Evolutionary conservation across 1,140 invertebrate genomes (phyloP), one percentile per base, ranked within the genome.

Genomic region (Ceratina calcarata): DNA sequence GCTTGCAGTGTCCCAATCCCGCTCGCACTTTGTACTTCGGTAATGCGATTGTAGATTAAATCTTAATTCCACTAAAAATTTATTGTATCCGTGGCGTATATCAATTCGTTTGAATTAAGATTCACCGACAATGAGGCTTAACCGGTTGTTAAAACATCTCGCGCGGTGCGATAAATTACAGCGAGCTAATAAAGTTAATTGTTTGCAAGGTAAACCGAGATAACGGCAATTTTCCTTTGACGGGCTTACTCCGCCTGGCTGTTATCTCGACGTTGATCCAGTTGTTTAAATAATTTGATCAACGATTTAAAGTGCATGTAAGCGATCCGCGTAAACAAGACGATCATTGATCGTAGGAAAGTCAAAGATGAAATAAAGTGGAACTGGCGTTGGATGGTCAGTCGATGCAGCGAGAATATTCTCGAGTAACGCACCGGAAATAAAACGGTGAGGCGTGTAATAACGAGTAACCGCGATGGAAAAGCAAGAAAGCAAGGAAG

Each of bases 361-460:
- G 15, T 15, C 60, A 27, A 32, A 6, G 7, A 20, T 18, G n/a
- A 45, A 45, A 45, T 45, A 45, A 45, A 45, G 37, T 45, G 37
- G 37, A 10, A 10, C 37, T 45, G 37, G 37, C 37, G 24, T 7
- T 24, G 22, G 60, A 27, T 18, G 27, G 24, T 16, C 55, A 18
- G 15, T 57, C 55, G 55, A n/a, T 57, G 16, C 55, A 2, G 55
- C 55, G 55, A 16, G 6, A 57, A 13, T 18, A 13, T 57, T n/a
- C 55, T n/a, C 55, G 15, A 55, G 61, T 16, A 15, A 45, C 45
- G 51, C 16, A 62, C 60, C 60, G 67, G 86, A 84, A 87, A 85
- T 87, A 85, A 87, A 85, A 85, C 76, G 80, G 73, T 83, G 82
- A 73, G 80, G 73, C 85, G 82, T 80, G 87, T 86, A 87, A 79